phyloP scores from a whole-genome alignment of 2,113 vertebrate species.

The Amphiprion percula region DNA sequence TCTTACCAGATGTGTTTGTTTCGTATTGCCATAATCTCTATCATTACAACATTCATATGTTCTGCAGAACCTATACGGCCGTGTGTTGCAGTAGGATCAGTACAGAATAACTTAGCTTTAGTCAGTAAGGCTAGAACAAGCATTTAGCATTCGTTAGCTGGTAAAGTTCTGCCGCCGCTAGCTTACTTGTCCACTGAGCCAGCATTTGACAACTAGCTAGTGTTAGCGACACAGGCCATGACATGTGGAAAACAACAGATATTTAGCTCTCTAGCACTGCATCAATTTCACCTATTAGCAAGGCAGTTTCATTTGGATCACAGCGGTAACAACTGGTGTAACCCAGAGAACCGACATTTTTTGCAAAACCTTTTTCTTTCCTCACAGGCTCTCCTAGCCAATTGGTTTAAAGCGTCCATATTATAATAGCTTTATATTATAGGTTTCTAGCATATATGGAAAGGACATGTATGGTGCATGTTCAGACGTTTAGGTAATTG shows the following conservation, averaged over 20 bases:
- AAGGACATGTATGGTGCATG: too few species aligned
- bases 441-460: too few species aligned
- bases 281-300: neutral
- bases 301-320: neutral
- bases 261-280: neutral
- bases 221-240: neutral
- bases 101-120: neutral
- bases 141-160: neutral
- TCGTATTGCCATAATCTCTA: neutral
- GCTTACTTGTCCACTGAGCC: conserved; percentile 11
- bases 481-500: too few species aligned
- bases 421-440: too few species aligned
- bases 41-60: too few species aligned
- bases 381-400: neutral
- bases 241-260: neutral
- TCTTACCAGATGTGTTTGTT: neutral
- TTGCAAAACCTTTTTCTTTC: neutral
- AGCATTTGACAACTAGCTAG: conserved; percentile 21
- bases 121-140: neutral
- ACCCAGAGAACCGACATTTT: neutral
- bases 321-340: neutral
- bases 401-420: too few species aligned
- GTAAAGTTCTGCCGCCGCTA: conserved; percentile 7
- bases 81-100: neutral
- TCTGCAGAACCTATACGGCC: neutral